phyloP scores from a whole-genome alignment of 2,113 vertebrate genomes.

The Ondatra zibethicus region DNA sequence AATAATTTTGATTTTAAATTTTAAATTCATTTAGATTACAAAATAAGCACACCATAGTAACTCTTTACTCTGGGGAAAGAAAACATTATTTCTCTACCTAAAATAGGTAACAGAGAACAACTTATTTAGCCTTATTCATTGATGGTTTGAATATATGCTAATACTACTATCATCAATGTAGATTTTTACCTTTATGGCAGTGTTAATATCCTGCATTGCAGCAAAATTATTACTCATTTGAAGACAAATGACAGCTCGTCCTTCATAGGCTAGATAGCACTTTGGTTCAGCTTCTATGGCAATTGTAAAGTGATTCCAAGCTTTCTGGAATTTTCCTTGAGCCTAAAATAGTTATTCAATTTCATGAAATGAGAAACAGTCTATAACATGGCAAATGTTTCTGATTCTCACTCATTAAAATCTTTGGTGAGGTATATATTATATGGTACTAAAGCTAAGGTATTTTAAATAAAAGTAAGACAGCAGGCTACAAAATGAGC shows the following conservation, averaged over 20 bases:
- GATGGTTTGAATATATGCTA: slow-evolving; percentile 4
- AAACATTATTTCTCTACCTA: neutral
- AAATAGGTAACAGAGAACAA: slow-evolving; percentile 16
- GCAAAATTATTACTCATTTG: slow-evolving; percentile 88
- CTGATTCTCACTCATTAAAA: slow-evolving; percentile 57
- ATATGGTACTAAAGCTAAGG: slow-evolving; percentile 24
- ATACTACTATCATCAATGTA: neutral
- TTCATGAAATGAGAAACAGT: slow-evolving; percentile 48
- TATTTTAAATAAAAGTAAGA: neutral
- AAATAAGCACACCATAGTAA: slow-evolving; percentile 5
- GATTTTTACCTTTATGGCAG: slow-evolving; percentile 87
- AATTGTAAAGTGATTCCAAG: slow-evolving; percentile 89
- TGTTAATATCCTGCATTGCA: slow-evolving; percentile 89
- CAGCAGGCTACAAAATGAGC: neutral
- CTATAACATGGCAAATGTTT: slow-evolving; percentile 44
- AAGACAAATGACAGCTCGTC: slow-evolving; percentile 87
- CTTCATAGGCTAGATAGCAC: slow-evolving; percentile 85
- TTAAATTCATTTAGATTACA: slow-evolving; percentile 20
- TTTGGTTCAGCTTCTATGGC: slow-evolving; percentile 83
- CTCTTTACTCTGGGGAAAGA: neutral
- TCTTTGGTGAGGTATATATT: neutral
- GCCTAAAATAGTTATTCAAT: slow-evolving; percentile 81
- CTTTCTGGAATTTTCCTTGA: slow-evolving; percentile 87
- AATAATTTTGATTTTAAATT: neutral
- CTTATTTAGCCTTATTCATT: neutral